phyloP scores from a whole-genome alignment of 2,113 vertebrate genomes.

The Mesitornis unicolor region DNA sequence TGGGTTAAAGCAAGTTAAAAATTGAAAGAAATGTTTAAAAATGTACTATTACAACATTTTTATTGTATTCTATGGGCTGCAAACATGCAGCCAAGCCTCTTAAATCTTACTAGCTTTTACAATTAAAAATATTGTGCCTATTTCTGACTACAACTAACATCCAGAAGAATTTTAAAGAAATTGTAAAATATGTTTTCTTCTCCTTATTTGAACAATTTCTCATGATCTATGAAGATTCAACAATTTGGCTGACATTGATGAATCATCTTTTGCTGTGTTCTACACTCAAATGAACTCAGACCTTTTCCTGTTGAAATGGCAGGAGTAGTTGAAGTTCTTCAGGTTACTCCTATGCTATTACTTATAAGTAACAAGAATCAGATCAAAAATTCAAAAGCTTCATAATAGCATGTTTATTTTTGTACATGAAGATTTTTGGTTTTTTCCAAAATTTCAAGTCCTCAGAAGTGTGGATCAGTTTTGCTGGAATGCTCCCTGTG shows the following conservation, averaged over 20 bases:
- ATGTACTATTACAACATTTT: neutral
- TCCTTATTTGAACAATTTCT: neutral
- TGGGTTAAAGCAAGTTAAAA: neutral
- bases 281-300: neutral
- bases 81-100: neutral
- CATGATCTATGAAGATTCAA: neutral
- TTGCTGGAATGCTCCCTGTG: neutral
- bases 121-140: neutral
- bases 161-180: neutral
- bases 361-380: neutral
- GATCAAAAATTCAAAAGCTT: neutral
- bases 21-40: neutral
- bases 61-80: neutral
- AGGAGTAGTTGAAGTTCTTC: neutral
- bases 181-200: neutral
- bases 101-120: neutral
- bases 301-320: neutral
- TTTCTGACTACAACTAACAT: neutral
- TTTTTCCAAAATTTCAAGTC: neutral
- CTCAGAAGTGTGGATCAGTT: neutral
- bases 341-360: neutral
- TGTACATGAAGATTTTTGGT: neutral
- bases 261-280: neutral
- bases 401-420: neutral
- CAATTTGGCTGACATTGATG: neutral